Evolutionary conservation across 2,113 vertebrate species (phyloP).

Genomic region (Nycticorax nycticorax): DNA sequence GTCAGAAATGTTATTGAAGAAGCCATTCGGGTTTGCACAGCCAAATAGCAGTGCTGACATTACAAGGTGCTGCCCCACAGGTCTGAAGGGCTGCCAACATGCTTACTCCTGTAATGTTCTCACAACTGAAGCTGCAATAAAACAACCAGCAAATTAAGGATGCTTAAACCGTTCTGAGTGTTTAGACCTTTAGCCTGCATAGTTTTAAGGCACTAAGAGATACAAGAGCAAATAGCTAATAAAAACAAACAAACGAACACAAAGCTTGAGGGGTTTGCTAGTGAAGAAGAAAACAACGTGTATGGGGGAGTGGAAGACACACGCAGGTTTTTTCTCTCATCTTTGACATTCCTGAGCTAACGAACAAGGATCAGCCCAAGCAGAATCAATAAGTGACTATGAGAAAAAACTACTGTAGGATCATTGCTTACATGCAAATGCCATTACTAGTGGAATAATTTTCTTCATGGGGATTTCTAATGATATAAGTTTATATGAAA

Average conservation of each 20-base stretch:
- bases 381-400: background rate
- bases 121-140: background rate
- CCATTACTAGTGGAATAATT: background rate
- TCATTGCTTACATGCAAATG: background rate
- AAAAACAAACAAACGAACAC: background rate
- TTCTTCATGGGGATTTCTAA: background rate
- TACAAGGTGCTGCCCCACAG: background rate
- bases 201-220: background rate
- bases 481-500: background rate
- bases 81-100: background rate
- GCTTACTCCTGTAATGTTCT: background rate
- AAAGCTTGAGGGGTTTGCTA: background rate
- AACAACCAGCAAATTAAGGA: background rate
- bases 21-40: background rate
- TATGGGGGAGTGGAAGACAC: background rate
- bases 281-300: background rate
- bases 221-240: background rate
- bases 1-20: conserved; percentile 1
- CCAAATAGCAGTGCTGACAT: background rate
- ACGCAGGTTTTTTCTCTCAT: background rate
- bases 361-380: background rate
- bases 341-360: background rate
- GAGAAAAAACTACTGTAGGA: background rate
- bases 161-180: background rate
- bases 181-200: background rate